Evolutionary conservation across 1,140 invertebrate genomes (phyloP).

Genomic region (Drosophila suzukii): DNA sequence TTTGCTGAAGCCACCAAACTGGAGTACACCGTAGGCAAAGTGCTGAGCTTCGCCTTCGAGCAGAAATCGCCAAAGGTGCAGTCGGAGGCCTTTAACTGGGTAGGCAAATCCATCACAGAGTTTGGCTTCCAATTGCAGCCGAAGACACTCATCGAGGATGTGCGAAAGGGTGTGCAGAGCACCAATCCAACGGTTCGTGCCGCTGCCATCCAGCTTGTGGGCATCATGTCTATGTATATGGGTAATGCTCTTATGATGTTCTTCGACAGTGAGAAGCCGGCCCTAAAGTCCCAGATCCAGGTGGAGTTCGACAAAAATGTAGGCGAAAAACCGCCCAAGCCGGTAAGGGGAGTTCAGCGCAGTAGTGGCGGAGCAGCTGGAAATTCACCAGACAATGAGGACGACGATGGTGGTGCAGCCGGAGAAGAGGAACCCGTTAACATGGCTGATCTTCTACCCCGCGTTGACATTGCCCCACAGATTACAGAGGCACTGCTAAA

Average conservation of each 20-base stretch:
- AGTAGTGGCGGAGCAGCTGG: constrained; percentile 7
- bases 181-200: constrained; percentile 93
- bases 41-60: constrained; percentile 90
- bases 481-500: constrained; percentile 92
- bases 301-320: constrained; percentile 93
- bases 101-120: constrained; percentile 91
- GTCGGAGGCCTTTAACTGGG: constrained; percentile 92
- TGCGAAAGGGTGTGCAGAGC: constrained; percentile 93
- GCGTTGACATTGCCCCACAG: constrained; percentile 93
- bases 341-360: constrained; percentile 87
- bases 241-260: constrained; percentile 90
- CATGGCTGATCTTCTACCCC: constrained; percentile 89
- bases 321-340: constrained; percentile 89
- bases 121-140: constrained; percentile 92
- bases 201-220: constrained; percentile 88
- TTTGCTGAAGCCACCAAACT: constrained; percentile 92
- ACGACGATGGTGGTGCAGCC: constrained; percentile 86
- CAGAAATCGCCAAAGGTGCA: constrained; percentile 97
- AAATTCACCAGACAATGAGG: constrained; percentile 85
- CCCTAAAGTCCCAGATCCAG: constrained; percentile 93
- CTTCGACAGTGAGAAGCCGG: constrained; percentile 95
- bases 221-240: constrained; percentile 91
- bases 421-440: constrained; percentile 85
- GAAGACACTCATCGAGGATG: constrained; percentile 91
- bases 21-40: constrained; percentile 90